phyloP scores from a whole-genome alignment of 2,888 invertebrate genomes.

The Pachymerium ferrugineum region DNA sequence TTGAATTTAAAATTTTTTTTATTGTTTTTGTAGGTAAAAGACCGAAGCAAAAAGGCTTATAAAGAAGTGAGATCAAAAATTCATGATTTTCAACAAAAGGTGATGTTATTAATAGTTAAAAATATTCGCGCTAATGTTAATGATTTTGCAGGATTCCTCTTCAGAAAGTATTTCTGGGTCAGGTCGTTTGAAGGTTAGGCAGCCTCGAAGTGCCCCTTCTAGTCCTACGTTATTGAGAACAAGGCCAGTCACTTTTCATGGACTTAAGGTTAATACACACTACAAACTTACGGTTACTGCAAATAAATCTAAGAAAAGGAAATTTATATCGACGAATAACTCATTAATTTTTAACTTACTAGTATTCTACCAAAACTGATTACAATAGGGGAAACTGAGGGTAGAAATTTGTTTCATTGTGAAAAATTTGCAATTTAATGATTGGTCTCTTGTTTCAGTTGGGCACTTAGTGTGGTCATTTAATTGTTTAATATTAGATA shows the following conservation, averaged over 20 bases:
- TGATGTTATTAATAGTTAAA: constrained; percentile 38
- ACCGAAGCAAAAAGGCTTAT: constrained; percentile 60
- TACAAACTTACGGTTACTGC: no score
- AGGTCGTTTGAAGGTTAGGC: not conserved
- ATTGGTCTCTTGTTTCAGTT: no score
- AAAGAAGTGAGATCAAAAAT: constrained; percentile 66
- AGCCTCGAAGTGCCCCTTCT: constrained; percentile 35
- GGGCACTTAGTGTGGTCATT: no score
- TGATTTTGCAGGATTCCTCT: not conserved
- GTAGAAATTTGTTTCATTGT: no score
- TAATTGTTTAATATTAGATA: not conserved
- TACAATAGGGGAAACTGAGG: no score
- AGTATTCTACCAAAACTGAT: no score
- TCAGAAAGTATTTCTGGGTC: not conserved
- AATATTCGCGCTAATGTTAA: not conserved
- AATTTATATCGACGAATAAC: no score
- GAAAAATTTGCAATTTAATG: no score
- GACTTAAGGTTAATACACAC: constrained; percentile 32
- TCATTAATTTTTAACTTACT: no score
- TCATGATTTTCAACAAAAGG: constrained; percentile 48
- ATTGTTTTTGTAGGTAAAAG: constrained; percentile 58
- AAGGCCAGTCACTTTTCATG: constrained; percentile 35
- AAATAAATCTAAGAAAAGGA: no score
- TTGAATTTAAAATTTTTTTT: not conserved
- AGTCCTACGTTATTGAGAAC: constrained; percentile 33